Base-by-base conservation (phyloP, 2,113 vertebrate genomes). In the Thomomys bottae region DNA sequence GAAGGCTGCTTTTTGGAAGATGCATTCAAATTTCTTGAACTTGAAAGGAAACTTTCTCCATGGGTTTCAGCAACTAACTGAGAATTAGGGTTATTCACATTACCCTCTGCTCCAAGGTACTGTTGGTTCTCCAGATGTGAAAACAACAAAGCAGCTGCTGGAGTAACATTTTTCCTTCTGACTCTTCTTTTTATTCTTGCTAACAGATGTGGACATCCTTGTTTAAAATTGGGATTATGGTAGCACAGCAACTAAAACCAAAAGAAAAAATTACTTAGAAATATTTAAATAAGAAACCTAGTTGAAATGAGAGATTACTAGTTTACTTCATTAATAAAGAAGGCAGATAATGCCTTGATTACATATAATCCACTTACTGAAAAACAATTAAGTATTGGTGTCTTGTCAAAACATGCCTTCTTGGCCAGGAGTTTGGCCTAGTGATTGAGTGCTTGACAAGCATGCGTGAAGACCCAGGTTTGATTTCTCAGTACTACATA, bases 161-260 rank as follows among this genome's bases (percentile, higher is more conserved):
- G 36, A 63, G 64, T 87, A 90, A 72, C 54, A 59, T 18, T 96
- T 94, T 96, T 97, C 49, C 94, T 86, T 34, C 84, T 36, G 81
- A 94, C 64, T 87, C 93, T 96, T 84, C 66, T 67, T 91, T 96
- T 96, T 38, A 83, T 91, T 54, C 68, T 84, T 78, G 40, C 5
- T 36, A 96, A 87, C 15, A 95, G 84, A 26, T 97, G 91, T 68
- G 91, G 89, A 54, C 76, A 95, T 36, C 90, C 76, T 89, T 49
- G 80, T 84, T 94, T 95, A 84, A 96, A 97, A 92, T 76, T 92
- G 34, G 72, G 75, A 57, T 92, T 96, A 63, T 92, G 73, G 24
- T 89, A 94, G 70, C 91, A 95, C 77, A 96, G 90, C 64, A 96
- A 89, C 84, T 95, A 61, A 94, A 96, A 96, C 75, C 77, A 79